Percentiles rank a stretch among this genome's conserved stretches.
phyloP scores from a whole-genome alignment of 2,797 vertebrate species.

The Crax fasciolata region DNA sequence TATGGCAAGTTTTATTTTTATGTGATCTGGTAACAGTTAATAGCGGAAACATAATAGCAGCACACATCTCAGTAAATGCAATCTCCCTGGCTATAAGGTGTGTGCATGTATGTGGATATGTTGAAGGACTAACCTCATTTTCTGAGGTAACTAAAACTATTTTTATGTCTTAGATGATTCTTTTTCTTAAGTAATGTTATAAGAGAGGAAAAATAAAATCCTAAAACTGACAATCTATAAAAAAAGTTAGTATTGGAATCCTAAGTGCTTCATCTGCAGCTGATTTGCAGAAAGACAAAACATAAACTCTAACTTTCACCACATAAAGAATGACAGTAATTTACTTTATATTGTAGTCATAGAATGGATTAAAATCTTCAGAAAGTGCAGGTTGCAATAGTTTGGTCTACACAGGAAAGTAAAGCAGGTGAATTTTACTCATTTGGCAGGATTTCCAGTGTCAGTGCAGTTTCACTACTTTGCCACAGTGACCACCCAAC shows the following conservation, averaged over 20 bases:
- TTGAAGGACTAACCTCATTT: not conserved
- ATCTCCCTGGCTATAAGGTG: not conserved
- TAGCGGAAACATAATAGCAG: constrained; percentile 29
- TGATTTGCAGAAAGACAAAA: not conserved
- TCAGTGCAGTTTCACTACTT: not conserved
- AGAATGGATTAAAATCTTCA: not conserved
- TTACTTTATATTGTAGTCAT: not conserved
- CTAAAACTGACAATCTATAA: not conserved
- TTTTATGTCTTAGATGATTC: not conserved
- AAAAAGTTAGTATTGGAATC: not conserved
- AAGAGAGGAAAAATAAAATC: not conserved
- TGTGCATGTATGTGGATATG: not conserved
- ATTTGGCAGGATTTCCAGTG: not conserved
- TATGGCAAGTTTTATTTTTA: constrained; percentile 17
- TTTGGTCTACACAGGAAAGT: not conserved
- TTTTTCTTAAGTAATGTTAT: not conserved
- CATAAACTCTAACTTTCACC: not conserved
- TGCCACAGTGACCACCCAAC: not conserved
- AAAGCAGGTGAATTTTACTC: not conserved
- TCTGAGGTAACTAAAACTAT: not conserved
- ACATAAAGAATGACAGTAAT: not conserved
- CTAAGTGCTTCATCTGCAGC: not conserved
- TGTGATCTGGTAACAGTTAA: constrained; percentile 39
- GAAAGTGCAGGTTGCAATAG: not conserved
- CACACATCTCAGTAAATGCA: not conserved